A percentile compares a stretch with the other conserved stretches of the same genome.
These are phyloP conservation scores for Galeopsomyia nigrocyanea DNA, from an alignment of 2,888 invertebrate genomes.

Conservation along the genomic window DNA sequence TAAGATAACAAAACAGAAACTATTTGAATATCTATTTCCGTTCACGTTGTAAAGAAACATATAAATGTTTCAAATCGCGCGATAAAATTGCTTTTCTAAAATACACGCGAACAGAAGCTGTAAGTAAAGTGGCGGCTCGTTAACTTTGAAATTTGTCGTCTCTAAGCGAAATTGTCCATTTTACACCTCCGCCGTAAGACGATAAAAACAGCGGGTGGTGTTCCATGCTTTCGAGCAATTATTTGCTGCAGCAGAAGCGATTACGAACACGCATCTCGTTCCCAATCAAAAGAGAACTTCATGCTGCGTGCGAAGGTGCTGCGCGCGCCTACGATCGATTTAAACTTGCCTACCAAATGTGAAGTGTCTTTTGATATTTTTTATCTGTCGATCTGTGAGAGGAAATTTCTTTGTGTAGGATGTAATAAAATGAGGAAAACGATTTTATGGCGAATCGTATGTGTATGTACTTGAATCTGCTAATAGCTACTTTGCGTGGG, in stretches of 20 bases:
- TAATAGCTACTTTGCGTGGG: constrained; percentile 15
- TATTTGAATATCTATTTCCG: too few relatives aligned
- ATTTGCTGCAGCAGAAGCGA: constrained; percentile 29
- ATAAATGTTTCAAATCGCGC: too few relatives aligned
- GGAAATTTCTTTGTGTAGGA: constrained; percentile 11
- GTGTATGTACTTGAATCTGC: constrained; percentile 17
- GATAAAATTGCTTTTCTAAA: neutral
- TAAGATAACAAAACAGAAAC: too few relatives aligned
- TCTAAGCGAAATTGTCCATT: constrained; percentile 25
- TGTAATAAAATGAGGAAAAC: constrained; percentile 25
- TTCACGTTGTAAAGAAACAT: too few relatives aligned
- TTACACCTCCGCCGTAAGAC: constrained; percentile 30
- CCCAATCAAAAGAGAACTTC: constrained; percentile 21
- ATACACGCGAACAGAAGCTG: constrained; percentile 11
- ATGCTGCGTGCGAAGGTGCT: constrained; percentile 9
- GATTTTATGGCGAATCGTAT: constrained; percentile 17
- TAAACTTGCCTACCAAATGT: constrained; percentile 26
- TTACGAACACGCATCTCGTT: constrained; percentile 35
- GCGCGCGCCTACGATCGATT: constrained; percentile 28
- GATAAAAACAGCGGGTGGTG: constrained; percentile 13
- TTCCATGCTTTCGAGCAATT: constrained; percentile 17
- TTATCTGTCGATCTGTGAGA: neutral
- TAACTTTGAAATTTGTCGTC: constrained; percentile 32
- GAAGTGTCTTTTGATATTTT: neutral
- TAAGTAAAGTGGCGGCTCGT: constrained; percentile 15